Evolutionary conservation across 35 echinoderm and acorn worm genomes (phyloP).

Genomic region (Heliocidaris tuberculata): DNA sequence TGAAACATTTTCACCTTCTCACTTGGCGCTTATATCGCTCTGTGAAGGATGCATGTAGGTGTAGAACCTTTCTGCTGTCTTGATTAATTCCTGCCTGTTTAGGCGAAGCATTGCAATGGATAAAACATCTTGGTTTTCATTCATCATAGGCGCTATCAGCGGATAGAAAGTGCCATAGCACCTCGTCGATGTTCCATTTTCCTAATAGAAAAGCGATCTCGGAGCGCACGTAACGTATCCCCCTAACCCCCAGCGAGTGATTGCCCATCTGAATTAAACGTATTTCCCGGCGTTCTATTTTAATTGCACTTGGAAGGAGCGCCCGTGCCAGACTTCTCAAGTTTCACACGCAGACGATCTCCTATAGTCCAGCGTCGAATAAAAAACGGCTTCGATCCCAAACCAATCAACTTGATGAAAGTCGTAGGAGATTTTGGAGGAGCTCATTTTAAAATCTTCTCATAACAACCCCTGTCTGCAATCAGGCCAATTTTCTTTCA

Average conservation of each 20-base stretch:
- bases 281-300: conserved; percentile 37
- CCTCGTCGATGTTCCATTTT: conserved; percentile 46
- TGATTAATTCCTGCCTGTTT: conserved; percentile 47
- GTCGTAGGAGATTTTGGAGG: conserved; percentile 45
- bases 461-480: conserved; percentile 40
- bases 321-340: conserved; percentile 35
- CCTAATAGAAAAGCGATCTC: conserved; percentile 51
- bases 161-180: conserved; percentile 41
- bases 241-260: conserved; percentile 45
- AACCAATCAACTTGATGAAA: conserved; percentile 54
- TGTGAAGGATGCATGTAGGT: background rate
- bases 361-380: background rate
- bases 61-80: background rate
- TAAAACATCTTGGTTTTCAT: conserved; percentile 47
- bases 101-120: conserved; percentile 46
- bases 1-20: background rate
- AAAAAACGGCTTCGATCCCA: conserved; percentile 22
- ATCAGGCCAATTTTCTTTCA: conserved; percentile 49
- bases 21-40: background rate
- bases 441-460: conserved; percentile 52
- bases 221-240: conserved; percentile 1
- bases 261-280: conserved; percentile 43
- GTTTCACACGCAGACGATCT: conserved; percentile 44
- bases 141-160: conserved; percentile 34
- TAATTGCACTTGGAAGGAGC: conserved; percentile 27